phyloP scores from a whole-genome alignment of 2,797 vertebrate species.

The Esox masquinongy region DNA sequence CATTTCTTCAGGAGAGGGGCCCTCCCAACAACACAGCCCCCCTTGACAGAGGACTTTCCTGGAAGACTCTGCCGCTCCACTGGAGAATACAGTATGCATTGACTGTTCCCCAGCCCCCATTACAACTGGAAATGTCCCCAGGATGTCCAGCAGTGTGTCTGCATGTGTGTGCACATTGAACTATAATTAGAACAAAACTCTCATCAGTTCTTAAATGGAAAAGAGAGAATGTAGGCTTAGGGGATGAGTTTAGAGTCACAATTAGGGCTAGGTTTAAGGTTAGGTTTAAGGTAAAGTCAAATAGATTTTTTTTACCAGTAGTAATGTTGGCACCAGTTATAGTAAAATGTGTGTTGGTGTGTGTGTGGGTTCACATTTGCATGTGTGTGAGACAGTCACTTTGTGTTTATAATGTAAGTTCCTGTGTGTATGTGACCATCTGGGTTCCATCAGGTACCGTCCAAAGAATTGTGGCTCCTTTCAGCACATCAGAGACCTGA shows the following conservation, averaged over 20 bases:
- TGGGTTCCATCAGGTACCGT: neutral
- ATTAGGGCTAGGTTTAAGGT: no score
- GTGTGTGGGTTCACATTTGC: neutral
- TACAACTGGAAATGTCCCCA: neutral
- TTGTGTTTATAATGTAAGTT: no score
- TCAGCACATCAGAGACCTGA: neutral
- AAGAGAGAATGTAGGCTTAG: no score
- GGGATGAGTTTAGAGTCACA: no score
- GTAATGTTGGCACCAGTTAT: no score
- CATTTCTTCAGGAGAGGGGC: conserved; percentile 20
- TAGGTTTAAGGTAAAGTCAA: no score
- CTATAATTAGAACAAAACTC: no score
- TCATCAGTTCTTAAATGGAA: no score
- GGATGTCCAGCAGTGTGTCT: neutral
- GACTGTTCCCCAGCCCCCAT: neutral
- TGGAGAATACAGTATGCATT: neutral
- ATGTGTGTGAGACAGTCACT: neutral
- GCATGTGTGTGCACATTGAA: neutral
- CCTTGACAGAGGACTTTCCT: neutral
- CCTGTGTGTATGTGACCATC: neutral
- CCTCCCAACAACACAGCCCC: neutral
- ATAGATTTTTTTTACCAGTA: no score
- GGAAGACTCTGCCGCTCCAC: conserved; percentile 3
- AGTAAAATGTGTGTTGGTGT: neutral
- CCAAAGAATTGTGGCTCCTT: neutral